Percentiles rank a stretch among this genome's conserved stretches.
Conservation (phyloP, 2,888 invertebrate species). For the Eucera pruinosa region DNA sequence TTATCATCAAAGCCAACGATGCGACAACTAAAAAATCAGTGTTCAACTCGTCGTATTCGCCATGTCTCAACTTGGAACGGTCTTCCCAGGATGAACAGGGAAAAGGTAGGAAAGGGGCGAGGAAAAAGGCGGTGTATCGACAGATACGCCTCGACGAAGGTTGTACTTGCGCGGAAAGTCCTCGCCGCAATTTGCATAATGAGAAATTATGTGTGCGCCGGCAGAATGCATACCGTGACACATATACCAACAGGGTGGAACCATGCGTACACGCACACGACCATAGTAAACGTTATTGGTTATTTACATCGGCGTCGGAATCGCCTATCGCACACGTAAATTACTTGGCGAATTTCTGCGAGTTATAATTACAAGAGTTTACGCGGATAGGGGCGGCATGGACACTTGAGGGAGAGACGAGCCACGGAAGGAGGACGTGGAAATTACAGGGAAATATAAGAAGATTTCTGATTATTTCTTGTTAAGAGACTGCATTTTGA, state of each 20-base stretch:
- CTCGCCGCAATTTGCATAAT: slow-evolving; percentile 73
- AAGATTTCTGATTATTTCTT: slow-evolving; percentile 57
- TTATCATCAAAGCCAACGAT: slow-evolving; percentile 24
- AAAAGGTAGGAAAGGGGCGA: background rate
- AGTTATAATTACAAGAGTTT: slow-evolving; percentile 59
- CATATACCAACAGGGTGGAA: slow-evolving; percentile 20
- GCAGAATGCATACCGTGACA: slow-evolving; percentile 57
- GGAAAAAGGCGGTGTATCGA: slow-evolving; percentile 25
- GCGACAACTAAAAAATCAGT: slow-evolving; percentile 38
- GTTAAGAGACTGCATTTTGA: too few species aligned
- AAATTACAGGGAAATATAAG: slow-evolving; percentile 53
- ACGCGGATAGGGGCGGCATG: slow-evolving; percentile 34
- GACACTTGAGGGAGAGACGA: slow-evolving; percentile 26
- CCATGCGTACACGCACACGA: slow-evolving; percentile 30
- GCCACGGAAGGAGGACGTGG: slow-evolving; percentile 46
- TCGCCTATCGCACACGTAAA: slow-evolving; percentile 58
- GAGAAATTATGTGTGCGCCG: slow-evolving; percentile 74
- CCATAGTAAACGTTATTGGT: slow-evolving; percentile 71
- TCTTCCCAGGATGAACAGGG: slow-evolving; percentile 16
- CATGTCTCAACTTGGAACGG: slow-evolving; percentile 45
- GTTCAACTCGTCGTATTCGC: slow-evolving; percentile 47
- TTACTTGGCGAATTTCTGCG: slow-evolving; percentile 65
- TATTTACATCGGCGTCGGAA: slow-evolving; percentile 62
- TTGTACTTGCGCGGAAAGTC: slow-evolving; percentile 46
- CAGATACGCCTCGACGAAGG: slow-evolving; percentile 23